Conservation (phyloP, 2,113 vertebrate species). For the Percina caprodes region DNA sequence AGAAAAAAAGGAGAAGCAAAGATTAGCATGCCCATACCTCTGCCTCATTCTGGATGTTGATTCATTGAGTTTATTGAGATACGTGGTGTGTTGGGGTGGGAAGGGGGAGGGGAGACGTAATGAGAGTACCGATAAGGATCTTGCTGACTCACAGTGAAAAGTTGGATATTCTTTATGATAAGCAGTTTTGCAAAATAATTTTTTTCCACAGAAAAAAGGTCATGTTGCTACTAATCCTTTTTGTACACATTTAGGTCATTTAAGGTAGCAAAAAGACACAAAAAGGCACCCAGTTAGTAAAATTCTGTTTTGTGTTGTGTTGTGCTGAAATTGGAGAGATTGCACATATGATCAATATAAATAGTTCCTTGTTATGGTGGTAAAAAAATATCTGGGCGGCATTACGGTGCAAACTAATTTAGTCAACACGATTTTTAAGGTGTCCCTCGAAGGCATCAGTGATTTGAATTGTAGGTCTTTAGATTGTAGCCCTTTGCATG, state of each 20-base stretch:
- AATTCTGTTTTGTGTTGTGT: too few relatives aligned
- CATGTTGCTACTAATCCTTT: background rate
- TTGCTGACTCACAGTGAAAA: conserved; percentile 34
- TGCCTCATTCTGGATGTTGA: conserved; percentile 7
- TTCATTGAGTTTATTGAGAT: conserved; percentile 43
- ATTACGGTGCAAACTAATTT: background rate
- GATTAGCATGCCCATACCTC: conserved; percentile 11
- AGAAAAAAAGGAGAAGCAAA: conserved; percentile 13
- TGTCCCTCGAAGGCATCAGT: background rate
- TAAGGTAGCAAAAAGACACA: background rate
- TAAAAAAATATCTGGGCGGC: background rate
- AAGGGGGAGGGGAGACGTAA: background rate
- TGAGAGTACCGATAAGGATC: conserved; percentile 19
- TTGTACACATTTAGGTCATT: background rate
- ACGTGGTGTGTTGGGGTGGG: conserved; percentile 1
- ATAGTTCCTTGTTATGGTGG: background rate
- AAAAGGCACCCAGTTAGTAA: background rate
- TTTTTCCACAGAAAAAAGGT: background rate
- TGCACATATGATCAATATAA: background rate
- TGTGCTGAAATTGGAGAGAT: background rate
- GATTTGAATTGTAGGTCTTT: background rate
- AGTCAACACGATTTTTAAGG: background rate
- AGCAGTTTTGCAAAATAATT: conserved; percentile 4
- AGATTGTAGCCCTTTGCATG: background rate
- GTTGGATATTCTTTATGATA: conserved; percentile 5